Evolutionary conservation across 2,888 invertebrate genomes (phyloP).

Genomic region (Leptura quadrifasciata): DNA sequence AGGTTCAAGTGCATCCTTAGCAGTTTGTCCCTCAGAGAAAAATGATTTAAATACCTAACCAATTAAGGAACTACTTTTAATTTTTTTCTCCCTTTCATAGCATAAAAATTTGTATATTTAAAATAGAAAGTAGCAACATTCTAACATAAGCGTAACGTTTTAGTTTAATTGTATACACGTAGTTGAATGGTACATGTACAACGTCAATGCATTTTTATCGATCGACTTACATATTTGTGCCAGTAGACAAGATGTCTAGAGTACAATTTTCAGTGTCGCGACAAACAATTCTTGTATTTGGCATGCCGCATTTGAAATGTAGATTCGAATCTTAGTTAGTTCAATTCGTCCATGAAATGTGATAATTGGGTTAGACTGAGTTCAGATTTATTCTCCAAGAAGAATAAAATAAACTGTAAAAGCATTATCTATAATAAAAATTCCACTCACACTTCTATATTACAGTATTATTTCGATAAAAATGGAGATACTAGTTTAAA

Average conservation of each 20-base stretch:
- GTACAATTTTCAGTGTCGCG: background rate
- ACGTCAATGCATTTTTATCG: background rate
- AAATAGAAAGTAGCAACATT: no score
- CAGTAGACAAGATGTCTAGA: background rate
- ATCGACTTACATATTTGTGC: background rate
- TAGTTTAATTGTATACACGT: no score
- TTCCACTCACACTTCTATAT: conserved; percentile 22
- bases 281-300: background rate
- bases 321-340: background rate
- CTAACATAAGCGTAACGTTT: no score
- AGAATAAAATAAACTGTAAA: conserved; percentile 3
- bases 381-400: background rate
- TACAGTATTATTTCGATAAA: conserved; percentile 30
- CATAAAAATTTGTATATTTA: no score
- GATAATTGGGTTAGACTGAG: background rate
- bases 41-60: no score
- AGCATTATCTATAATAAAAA: conserved; percentile 14
- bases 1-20: no score
- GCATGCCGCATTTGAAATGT: background rate
- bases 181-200: no score
- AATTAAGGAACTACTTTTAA: no score
- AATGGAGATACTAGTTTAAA: conserved; percentile 22
- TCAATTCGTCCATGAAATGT: background rate
- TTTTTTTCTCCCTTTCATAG: no score
- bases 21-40: no score